These are phyloP conservation scores for Tuta absoluta DNA, from an alignment of 2,888 invertebrate genomes.

Conservation along the genomic window DNA sequence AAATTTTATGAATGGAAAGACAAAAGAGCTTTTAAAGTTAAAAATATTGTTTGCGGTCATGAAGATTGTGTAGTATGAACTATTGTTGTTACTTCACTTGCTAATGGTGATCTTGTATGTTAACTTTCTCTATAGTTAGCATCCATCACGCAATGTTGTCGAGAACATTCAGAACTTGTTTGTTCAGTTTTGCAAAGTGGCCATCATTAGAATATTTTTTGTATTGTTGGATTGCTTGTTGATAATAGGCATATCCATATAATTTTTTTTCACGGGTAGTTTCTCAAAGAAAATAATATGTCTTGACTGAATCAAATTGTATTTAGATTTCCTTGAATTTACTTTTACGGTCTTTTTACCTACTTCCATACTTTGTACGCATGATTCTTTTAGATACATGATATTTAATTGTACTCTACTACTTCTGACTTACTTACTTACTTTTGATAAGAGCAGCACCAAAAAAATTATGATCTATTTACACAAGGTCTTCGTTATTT, in stretches of 20 bases:
- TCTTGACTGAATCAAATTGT: no score
- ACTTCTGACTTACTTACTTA: no score
- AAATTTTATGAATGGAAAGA: slow-evolving; percentile 47
- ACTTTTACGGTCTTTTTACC: no score
- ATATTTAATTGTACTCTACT: no score
- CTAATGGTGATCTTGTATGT: slow-evolving; percentile 53
- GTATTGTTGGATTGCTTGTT: neutral
- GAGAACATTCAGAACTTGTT: slow-evolving; percentile 25
- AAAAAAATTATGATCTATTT: neutral
- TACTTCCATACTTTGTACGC: no score
- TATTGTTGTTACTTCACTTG: slow-evolving; percentile 44
- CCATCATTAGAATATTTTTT: slow-evolving; percentile 9
- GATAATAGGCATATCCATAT: neutral
- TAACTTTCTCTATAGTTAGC: slow-evolving; percentile 53
- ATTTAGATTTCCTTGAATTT: no score
- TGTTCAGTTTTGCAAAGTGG: slow-evolving; percentile 10
- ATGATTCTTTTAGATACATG: no score
- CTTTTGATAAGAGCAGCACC: no score
- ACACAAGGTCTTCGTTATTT: neutral
- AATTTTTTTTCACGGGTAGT: neutral
- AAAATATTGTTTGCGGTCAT: slow-evolving; percentile 6
- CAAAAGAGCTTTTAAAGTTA: slow-evolving; percentile 33
- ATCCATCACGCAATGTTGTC: slow-evolving; percentile 50
- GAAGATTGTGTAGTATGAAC: slow-evolving; percentile 2
- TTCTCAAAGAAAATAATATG: no score